Evolutionary conservation across 2,113 vertebrate species (phyloP), one percentile per base, ranked within the genome.

Genomic region (Hippocampus abdominalis): DNA sequence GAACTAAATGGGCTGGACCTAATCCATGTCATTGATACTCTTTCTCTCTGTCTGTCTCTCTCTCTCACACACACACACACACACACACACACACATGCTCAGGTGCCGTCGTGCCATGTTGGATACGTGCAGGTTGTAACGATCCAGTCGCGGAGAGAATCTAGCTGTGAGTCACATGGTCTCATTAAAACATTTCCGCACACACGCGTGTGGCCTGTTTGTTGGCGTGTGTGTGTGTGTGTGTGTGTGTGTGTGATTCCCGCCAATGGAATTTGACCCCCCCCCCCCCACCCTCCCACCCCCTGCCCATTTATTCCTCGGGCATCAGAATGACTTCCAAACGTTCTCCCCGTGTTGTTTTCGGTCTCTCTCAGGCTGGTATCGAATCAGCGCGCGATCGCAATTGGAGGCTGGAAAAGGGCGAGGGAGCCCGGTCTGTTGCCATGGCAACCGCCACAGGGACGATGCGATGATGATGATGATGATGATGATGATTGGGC

Each of bases 1-100:
- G 29, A 64, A 76, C 80, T 90, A 89, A 90, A 89, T 89, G 77
- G 86, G 81, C 79, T 87, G 85, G 75, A 80, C 68, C 74, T 90
- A 88, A 91, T 88, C 77, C 65, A 78, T 20, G 71, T 81, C 85
- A 87, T 46, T 84, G 84, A 89, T 89, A 81, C 51, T 46, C 23
- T 46, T 16, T 25, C 40, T 44, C 21, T 11, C 62, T 2, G 20
- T n/a, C 60, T n/a, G 9, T 21, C 20, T 3, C 42, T 11, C 42
- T 12, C 42, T 12, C 42, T 12, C 42, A 44, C 42, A 44, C 42
- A 42, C 70, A 67, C 54, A 32, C 61, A 42, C 59, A 36, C 68
- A 23, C 72, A 21, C 65, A 68, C 72, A 70, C 65, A 63, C 57
- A 56, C 64, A 40, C 51, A 42, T 32, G 29, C 29, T 32, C 29